phyloP scores from a whole-genome alignment of 2,888 invertebrate genomes.

The Scaptomyza polygonia region DNA sequence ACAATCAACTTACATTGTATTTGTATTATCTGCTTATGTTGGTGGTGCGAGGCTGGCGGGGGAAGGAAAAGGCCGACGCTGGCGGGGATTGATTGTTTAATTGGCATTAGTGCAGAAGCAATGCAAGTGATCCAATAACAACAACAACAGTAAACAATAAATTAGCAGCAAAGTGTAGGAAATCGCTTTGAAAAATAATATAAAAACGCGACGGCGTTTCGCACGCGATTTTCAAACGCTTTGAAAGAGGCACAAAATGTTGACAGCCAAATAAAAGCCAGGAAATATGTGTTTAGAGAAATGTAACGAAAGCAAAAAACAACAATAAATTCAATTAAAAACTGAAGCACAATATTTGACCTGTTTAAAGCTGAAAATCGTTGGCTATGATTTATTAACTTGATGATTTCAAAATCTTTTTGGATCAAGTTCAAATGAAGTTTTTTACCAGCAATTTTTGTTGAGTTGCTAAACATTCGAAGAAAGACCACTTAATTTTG shows the following conservation, averaged over 20 bases:
- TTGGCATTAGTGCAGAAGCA: slow-evolving; percentile 3
- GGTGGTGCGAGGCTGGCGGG: neutral
- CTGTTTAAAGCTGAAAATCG: too few relatives aligned
- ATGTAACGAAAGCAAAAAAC: neutral
- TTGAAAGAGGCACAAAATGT: neutral
- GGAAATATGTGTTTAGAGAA: neutral
- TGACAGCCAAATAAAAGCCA: too few relatives aligned
- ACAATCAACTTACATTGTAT: slow-evolving; percentile 19
- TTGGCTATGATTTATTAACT: too few relatives aligned
- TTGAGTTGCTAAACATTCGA: neutral
- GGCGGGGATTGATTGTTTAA: neutral
- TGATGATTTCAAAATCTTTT: neutral
- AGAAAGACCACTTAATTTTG: neutral
- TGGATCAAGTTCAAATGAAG: neutral
- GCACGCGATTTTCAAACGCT: slow-evolving; percentile 36
- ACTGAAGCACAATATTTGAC: too few relatives aligned
- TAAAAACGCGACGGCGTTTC: slow-evolving; percentile 22
- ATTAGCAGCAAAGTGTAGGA: slow-evolving; percentile 19
- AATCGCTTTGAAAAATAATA: slow-evolving; percentile 2
- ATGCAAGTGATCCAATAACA: slow-evolving; percentile 1
- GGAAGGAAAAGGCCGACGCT: neutral
- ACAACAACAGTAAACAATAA: slow-evolving; percentile 13
- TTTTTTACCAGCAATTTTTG: neutral
- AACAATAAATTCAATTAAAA: too few relatives aligned
- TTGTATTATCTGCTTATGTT: slow-evolving; percentile 2